Base-by-base conservation (phyloP, 1,140 invertebrate species). In the Papilio glaucus region DNA sequence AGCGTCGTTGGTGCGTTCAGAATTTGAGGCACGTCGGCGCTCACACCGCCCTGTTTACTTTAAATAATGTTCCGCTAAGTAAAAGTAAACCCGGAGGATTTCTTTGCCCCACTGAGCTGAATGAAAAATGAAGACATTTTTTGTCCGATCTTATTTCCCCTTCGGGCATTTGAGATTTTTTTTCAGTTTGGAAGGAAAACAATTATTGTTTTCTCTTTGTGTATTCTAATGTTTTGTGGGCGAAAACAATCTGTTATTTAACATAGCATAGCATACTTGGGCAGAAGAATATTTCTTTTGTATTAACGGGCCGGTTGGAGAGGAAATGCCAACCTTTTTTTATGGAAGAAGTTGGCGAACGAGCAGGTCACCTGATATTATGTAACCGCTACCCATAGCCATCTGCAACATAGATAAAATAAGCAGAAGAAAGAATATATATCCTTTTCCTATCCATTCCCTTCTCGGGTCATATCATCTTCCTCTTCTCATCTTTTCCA, bases 41-140 rank as follows among this genome's bases (percentile, higher is more conserved):
- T 90, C 87, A 89, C 89, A 86, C 86, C 83, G 79, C 77, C 80
- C 81, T 90, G 88, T 92, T 92, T 89, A 89, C 88, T 90, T 90
- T 89, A 88, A 91, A 89, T 91, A 91, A 90, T 86, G 88, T 88
- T 88, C 82, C 80, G 85, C 85, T 89, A 89, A 90, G 87, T 87
- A 88, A 89, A 91, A 91, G 85, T 82, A 88, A 91, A 90, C 87
- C 82, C 83, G 72, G 69, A 82, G 85, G 86, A 83, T 82, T 80
- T 75, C 73, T 33, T 78, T 78, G 72, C 74, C 82, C 79, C 74
- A 83, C 83, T 80, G 85, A 84, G 80, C 75, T 83, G 86, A 92
- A 92, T 90, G 83, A 90, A 92, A 91, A 89, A 89, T 89, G 87
- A 85, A 86, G 84, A 77, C 80, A 85, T 86, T 87, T 85, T 86